These are phyloP conservation scores for Amaurobius ferox DNA, from an alignment of 2,888 invertebrate species.

Conservation along the genomic window DNA sequence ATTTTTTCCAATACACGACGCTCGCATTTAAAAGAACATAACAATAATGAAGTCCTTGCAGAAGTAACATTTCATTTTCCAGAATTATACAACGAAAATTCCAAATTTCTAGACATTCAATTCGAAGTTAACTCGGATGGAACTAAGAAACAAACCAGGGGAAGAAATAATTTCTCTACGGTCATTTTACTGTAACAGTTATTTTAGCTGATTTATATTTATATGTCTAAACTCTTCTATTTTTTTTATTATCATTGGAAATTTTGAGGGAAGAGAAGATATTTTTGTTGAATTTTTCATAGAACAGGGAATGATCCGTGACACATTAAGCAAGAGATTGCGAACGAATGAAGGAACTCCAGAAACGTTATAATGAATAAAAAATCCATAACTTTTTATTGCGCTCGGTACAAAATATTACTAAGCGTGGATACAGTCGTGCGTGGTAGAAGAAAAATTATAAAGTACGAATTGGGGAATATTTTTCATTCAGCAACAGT, in stretches of 20 bases:
- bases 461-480: no score
- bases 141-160: slow-evolving; percentile 65
- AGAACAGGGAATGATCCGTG: slow-evolving; percentile 60
- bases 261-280: not conserved
- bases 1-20: slow-evolving; percentile 53
- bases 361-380: slow-evolving; percentile 57
- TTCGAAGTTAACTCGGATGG: slow-evolving; percentile 47
- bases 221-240: not conserved
- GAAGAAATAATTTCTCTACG: slow-evolving; percentile 51
- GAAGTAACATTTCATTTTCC: slow-evolving; percentile 27
- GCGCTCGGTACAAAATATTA: not conserved
- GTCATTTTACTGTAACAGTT: slow-evolving; percentile 36
- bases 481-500: slow-evolving; percentile 7
- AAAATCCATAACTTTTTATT: slow-evolving; percentile 66
- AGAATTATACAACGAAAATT: slow-evolving; percentile 67
- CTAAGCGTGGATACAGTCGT: not conserved
- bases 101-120: slow-evolving; percentile 47
- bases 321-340: slow-evolving; percentile 37
- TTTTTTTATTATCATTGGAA: slow-evolving; percentile 31
- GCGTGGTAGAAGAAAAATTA: not conserved
- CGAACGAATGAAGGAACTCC: slow-evolving; percentile 5
- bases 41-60: slow-evolving; percentile 28
- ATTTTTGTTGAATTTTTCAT: slow-evolving; percentile 67
- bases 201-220: slow-evolving; percentile 65
- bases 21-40: slow-evolving; percentile 42